Evolutionary conservation across 1,140 invertebrate species (phyloP).

Genomic region (Leptinotarsa defecta): DNA sequence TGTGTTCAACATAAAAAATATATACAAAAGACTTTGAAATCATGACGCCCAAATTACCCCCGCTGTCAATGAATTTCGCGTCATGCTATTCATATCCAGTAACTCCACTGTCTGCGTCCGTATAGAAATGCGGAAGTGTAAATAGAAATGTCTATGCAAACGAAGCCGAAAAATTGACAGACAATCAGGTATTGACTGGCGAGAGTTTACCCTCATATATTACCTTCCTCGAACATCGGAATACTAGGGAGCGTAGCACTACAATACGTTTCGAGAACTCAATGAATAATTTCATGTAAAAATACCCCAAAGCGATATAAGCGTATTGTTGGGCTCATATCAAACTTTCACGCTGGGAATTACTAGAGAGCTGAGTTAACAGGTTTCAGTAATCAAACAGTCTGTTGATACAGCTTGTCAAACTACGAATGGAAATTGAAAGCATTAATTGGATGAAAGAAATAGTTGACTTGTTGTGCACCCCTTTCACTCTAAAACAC

Average conservation of each 20-base stretch:
- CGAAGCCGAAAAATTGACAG: conserved; percentile 17
- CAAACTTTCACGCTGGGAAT: neutral
- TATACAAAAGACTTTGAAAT: too few species aligned
- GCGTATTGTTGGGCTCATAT: conserved; percentile 14
- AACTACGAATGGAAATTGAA: too few species aligned
- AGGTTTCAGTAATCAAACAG: neutral
- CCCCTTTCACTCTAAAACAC: too few species aligned
- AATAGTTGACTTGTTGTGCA: too few species aligned
- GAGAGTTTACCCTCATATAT: conserved; percentile 15
- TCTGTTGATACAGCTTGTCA: conserved; percentile 1
- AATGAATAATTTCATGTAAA: conserved; percentile 25
- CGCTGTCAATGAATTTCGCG: too few species aligned
- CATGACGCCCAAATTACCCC: too few species aligned
- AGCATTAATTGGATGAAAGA: too few species aligned
- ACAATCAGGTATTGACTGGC: conserved; percentile 21
- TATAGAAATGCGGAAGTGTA: neutral
- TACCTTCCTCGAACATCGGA: neutral
- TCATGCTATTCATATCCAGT: neutral
- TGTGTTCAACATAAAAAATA: too few species aligned
- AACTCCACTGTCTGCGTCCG: neutral
- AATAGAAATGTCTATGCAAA: conserved; percentile 18
- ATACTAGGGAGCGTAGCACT: neutral
- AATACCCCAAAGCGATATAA: conserved; percentile 19
- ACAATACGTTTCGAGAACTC: conserved; percentile 15
- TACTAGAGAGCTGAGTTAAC: neutral